Base-by-base conservation (phyloP, 2,113 vertebrate species). In the Chamaea fasciata region DNA sequence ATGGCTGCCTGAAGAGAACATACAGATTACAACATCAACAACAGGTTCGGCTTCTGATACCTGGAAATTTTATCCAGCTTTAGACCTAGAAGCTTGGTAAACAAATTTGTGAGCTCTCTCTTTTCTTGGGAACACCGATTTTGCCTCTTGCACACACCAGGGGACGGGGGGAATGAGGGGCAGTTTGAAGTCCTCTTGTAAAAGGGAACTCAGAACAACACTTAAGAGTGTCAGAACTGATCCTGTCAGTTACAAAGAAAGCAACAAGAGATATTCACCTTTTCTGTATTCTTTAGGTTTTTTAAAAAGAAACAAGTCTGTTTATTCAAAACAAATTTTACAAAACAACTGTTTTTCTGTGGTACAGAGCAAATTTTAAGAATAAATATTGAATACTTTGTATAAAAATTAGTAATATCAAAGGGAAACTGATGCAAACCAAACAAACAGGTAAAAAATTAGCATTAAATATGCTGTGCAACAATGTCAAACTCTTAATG, bases 321-420 rank as follows among this genome's bases (percentile, higher is more conserved):
- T 98, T 98, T 98, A 97, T 98, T 98, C 97, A 94, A 98, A 98
- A 98, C 81, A 95, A 78, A 82, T 96, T 97, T 97, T 97, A 97
- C 95, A 87, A 96, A 97, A 97, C 92, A 96, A 96, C 33, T 52
- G 89, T 95, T 68, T 94, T 96, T 92, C 95, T 97, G 79, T 94
- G 87, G 85, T 97, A 97, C 92, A 97, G 96, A 97, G 74, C 81
- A 97, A 97, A 95, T 75, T 97, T 92, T 90, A 96, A 89, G 96
- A 97, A 97, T 97, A 98, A 98, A 98, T 98, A 98, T 65, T 96
- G 96, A 96, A 95, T 83, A 95, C 77, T 96, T 97, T 68, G 80
- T 98, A 98, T 96, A 98, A 98, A 96, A 98, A 97, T 97, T 91
- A 97, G 95, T 96, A 97, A 91, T 96, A 97, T 74, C 93, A 97